Evolutionary conservation across 92 coral and sea anemone genomes (phyloP), one percentile per base, ranked within the genome.

Genomic region (Umimayanthus kanabou): DNA sequence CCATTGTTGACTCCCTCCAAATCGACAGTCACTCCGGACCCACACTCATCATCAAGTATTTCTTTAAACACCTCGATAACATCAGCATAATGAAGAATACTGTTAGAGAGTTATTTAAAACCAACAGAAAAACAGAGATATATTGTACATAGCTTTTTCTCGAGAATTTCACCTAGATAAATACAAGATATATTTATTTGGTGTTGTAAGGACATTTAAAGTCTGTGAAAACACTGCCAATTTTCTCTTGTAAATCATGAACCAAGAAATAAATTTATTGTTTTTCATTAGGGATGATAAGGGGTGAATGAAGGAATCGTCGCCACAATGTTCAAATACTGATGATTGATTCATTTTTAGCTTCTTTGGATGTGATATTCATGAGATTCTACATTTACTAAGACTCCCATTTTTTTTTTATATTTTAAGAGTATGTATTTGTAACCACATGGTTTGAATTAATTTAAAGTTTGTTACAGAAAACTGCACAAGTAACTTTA

Each of bases 121-220:
- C 28, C 64, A 13, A 72, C 65, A 83, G 23, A 66, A 33, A 80
- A 80, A 80, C 20, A 69, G 74, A 83, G 78, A 83, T 83, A 67
- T 83, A 83, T 83, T 83, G 87, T 83, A 83, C 43, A 83, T 83
- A 83, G 87, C 76, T 39, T 83, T 83, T 83, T 83, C 87, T 26
- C 37, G 65, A 70, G 55, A 40, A 69, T 69, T 70, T 83, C 87
- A 83, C 87, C 87, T 83, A 70, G 87, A 83, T 83, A 83, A 83
- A 83, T 83, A 83, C 67, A 83, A 43, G 61, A 67, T 70, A 70
- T 83, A 83, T 83, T 83, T 83, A 83, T 83, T 83, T 69, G 87
- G 78, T 83, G 87, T 83, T 69, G 87, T 69, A 33, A 40, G 65
- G 76, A 82, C 86, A 13, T 70, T 70, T 70, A 83, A 45, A 69